Evolutionary conservation across 1,140 invertebrate species (phyloP), one percentile per base, ranked within the genome.

Genomic region (Meloidogyne chitwoodi): DNA sequence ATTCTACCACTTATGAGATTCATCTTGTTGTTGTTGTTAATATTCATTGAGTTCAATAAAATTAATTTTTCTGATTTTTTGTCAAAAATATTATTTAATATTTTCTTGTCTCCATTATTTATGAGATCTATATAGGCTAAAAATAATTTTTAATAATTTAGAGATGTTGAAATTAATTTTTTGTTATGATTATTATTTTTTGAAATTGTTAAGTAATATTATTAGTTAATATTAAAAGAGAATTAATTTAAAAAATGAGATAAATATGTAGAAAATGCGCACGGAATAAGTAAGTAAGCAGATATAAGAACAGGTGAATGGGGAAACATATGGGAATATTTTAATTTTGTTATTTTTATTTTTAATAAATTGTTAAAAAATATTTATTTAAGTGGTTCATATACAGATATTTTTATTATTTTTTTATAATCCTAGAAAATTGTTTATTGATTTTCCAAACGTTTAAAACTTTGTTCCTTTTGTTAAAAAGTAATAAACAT

Each of bases 1-100:
- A 61, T 70, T 70, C 44, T 41, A 6, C 19, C 12, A 44, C 67
- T 44, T 34, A 70, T 27, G 68, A 48, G 61, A 70, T 56, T 29
- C 44, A 41, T 69, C 14, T 56, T 61, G 68, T 48, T 44, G 68
- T 56, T 61, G 68, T 48, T 44, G 68, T 22, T 70, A n/a, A 56
- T 56, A 56, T 56, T 56, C 48, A 22, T 56, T 56, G 16, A 6
- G 48, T 56, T 19, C 6, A 6, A 6, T n/a, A 8, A 56, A 56
- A 56, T 56, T 48, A 16, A n/a, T 48, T 48, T 22, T 56, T 16
- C 14, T 16, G 14, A 19, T 48, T 56, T 48, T n/a, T 56, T 56
- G 19, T 56, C n/a, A 56, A 56, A 38, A 56, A 56, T 56, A 56
- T 56, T 56, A 16, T 56, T 56, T 56, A n/a, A 22, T 56, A 0